Base-by-base conservation (phyloP, 2,113 vertebrate species). In the Gnathonemus echidnorhynchus region DNA sequence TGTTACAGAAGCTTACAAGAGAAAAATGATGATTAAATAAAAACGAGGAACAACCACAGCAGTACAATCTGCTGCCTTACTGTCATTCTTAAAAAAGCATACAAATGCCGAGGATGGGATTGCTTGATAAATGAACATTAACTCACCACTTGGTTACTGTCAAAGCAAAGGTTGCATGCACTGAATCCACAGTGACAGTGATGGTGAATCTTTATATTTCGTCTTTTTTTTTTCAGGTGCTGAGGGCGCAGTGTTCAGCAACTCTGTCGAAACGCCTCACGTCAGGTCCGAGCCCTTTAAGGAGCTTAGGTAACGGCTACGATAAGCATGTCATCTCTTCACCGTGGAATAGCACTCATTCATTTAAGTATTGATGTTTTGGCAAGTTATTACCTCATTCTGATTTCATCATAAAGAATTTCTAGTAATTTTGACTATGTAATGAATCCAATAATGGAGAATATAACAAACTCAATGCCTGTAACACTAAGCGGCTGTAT, bases 231-330 rank as follows among this genome's bases (percentile, higher is more conserved):
- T 97, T 90, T 0, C 96, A 99, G 98, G 98, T 93, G 98, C 98
- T 24, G 98, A 99, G 95, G 98, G 98, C 93, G 98, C 98, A 84
- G 98, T 99, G 93, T 99, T 99, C 96, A 97, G 97, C 93, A 98
- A 97, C 95, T 99, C 98, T 35, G 96, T 99, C 96, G 98, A 99
- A 97, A 99, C 98, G 91, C 97, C 98, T 80, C 98, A 98, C 83
- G 97, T 99, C 95, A 97, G 98, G 94, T 98, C 98, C 85, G 98
- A 99, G 90, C 98, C 98, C 42, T 99, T 98, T 95, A 99, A 99
- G 95, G 98, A 99, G 95, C 95, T 99, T 90, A 97, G 98, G 98
- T 99, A 97, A 97, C 94, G 3, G 80, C 5, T 15, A 62, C n/a
- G 11, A 46, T 10, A 6, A 45, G 45, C 80, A 85, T 48, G 80